Evolutionary conservation across 2,888 invertebrate species (phyloP), one percentile per base, ranked within the genome.

Genomic region (Alloplasta piceator): DNA sequence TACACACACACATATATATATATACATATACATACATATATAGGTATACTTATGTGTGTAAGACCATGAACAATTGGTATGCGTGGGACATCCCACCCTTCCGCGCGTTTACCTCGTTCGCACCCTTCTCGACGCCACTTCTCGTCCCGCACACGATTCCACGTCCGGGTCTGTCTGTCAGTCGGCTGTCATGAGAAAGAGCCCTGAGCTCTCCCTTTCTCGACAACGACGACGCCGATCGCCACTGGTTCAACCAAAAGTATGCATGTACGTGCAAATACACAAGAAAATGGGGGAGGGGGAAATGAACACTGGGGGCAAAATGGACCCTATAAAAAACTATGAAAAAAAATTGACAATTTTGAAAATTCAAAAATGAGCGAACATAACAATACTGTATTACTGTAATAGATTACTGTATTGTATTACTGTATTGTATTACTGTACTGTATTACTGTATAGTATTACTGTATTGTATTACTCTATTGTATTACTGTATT

Each of bases 61-160:
- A 26, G 26, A 2, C 26, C 3, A 26, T 26, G 26, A 26, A 26
- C 26, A 26, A 26, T 26, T 50, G 12, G 50, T 14, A 50, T 14
- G 26, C 26, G n/a, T 10, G 50, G 64, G 66, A 58, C 43, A 72
- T 75, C 56, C 68, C 88, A 87, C 88, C 88, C 90, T 84, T 84
- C 86, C 83, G 85, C 74, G 75, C 80, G 86, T 88, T 87, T 86
- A 84, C 84, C 88, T 86, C 82, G 85, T 89, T 90, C 88, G 87
- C 90, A 91, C 91, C 91, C 91, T 90, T 82, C 82, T 80, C 10
- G 41, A 12, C 67, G 38, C 71, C 56, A 26, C 67, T 55, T 43
- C 46, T 68, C 64, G 63, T 56, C 67, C 50, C 76, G 82, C 82
- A 80, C 26, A 26, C 26, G 26, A 26, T 26, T 26, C 26, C 26